A percentile compares a stretch with the other conserved stretches of the same genome.
These are phyloP conservation scores for Karalla daura DNA, from an alignment of 2,797 vertebrate genomes.

Conservation along the genomic window DNA sequence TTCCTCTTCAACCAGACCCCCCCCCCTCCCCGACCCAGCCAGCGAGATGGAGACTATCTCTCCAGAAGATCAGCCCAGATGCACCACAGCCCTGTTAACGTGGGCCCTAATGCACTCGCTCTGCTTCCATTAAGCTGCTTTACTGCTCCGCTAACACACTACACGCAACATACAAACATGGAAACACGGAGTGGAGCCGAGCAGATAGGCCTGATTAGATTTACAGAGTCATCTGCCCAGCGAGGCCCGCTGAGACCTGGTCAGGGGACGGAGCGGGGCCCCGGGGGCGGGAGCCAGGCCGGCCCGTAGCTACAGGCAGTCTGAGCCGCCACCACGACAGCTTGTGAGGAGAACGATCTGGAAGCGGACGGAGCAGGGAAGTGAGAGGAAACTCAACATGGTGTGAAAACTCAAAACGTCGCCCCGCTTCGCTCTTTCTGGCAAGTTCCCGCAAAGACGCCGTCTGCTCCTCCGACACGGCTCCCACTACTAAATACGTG, in stretches of 20 bases:
- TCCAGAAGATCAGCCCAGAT: slow-evolving; percentile 9
- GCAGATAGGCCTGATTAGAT: too few relatives aligned
- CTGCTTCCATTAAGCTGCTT: slow-evolving; percentile 29
- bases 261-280: too few relatives aligned
- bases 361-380: too few relatives aligned
- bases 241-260: too few relatives aligned
- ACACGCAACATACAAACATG: background rate
- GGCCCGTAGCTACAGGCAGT: too few relatives aligned
- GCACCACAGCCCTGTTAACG: background rate
- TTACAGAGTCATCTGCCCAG: too few relatives aligned
- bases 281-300: too few relatives aligned
- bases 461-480: slow-evolving; percentile 10
- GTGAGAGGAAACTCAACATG: too few relatives aligned
- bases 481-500: background rate
- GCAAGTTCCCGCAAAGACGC: background rate
- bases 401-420: background rate
- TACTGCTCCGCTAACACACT: background rate
- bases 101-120: slow-evolving; percentile 27
- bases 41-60: slow-evolving; percentile 55
- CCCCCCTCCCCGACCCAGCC: too few relatives aligned
- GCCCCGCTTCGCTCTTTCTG: background rate
- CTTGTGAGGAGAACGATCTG: background rate
- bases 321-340: too few relatives aligned
- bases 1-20: too few relatives aligned
- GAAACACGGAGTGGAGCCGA: background rate